These are phyloP conservation scores for Climacteris rufus DNA, from an alignment of 2,113 vertebrate species.

Conservation along the genomic window DNA sequence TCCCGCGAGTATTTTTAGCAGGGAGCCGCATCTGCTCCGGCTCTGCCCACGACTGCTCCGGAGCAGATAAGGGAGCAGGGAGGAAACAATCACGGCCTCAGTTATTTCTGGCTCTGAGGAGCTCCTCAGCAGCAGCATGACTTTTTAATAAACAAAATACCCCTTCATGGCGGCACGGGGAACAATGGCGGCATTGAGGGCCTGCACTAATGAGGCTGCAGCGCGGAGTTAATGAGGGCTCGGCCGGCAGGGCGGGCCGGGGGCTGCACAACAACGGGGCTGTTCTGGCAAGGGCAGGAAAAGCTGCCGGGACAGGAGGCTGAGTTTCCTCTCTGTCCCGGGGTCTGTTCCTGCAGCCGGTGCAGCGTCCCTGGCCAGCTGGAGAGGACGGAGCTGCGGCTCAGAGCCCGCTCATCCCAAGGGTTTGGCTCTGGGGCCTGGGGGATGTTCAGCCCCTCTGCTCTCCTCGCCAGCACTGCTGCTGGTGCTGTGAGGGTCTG, in stretches of 20 bases:
- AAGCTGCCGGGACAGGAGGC: neutral
- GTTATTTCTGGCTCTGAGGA: slow-evolving; percentile 2
- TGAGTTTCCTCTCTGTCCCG: neutral
- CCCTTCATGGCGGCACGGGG: neutral
- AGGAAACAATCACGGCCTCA: neutral
- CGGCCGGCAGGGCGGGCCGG: neutral
- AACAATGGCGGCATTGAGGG: slow-evolving; percentile 36
- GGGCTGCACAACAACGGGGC: neutral
- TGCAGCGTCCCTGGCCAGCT: neutral
- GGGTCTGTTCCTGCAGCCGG: neutral
- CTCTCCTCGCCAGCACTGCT: neutral
- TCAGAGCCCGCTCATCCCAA: neutral
- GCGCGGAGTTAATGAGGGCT: neutral
- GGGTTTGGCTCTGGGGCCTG: neutral
- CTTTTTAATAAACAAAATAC: slow-evolving; percentile 43
- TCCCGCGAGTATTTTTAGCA: slow-evolving; percentile 53
- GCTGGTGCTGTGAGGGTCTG: neutral
- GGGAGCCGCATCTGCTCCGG: neutral
- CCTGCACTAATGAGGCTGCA: neutral
- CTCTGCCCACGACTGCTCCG: neutral
- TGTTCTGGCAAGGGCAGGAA: slow-evolving; percentile 35
- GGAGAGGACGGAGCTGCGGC: neutral
- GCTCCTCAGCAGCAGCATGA: slow-evolving; percentile 9
- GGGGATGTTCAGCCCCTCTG: neutral
- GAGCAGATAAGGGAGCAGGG: slow-evolving; percentile 26